These are phyloP conservation scores for Geotrupes spiniger DNA, from an alignment of 2,888 invertebrate species.

Conservation along the genomic window DNA sequence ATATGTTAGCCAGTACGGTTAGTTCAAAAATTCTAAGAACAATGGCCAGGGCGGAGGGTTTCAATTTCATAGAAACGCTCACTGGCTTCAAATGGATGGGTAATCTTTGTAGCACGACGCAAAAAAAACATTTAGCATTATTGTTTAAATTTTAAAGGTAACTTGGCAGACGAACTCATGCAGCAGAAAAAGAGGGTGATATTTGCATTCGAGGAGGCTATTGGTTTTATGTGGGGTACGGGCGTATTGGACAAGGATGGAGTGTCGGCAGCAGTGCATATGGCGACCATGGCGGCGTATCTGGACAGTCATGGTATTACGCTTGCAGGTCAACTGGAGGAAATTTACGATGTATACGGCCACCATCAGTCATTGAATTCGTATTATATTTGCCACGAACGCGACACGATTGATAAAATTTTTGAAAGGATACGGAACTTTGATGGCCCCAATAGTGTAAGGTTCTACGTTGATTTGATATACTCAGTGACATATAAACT, in stretches of 20 bases:
- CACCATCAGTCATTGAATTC: constrained; percentile 85
- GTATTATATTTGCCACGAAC: constrained; percentile 85
- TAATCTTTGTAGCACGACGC: constrained; percentile 30
- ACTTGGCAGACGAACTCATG: constrained; percentile 71
- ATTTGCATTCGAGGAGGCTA: constrained; percentile 98
- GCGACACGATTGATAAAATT: constrained; percentile 65
- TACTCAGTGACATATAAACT: no score
- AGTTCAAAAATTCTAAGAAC: constrained; percentile 91
- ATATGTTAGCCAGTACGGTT: constrained; percentile 90
- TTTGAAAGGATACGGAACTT: constrained; percentile 82
- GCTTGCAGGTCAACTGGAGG: constrained; percentile 63
- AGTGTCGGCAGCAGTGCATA: constrained; percentile 79
- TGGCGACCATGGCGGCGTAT: constrained; percentile 73
- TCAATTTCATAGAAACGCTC: constrained; percentile 79
- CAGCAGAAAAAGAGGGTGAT: constrained; percentile 73
- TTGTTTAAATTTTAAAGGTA: constrained; percentile 56
- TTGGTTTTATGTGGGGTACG: constrained; percentile 95
- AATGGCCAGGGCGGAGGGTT: constrained; percentile 77
- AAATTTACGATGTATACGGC: constrained; percentile 83
- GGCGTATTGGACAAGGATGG: constrained; percentile 95
- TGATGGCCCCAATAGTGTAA: constrained; percentile 60
- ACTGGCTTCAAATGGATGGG: constrained; percentile 99
- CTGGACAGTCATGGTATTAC: constrained; percentile 61
- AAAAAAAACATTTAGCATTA: constrained; percentile 6
- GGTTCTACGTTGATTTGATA: no score